Conservation (phyloP, 2,797 vertebrate genomes). For the Heterohyrax brucei region DNA sequence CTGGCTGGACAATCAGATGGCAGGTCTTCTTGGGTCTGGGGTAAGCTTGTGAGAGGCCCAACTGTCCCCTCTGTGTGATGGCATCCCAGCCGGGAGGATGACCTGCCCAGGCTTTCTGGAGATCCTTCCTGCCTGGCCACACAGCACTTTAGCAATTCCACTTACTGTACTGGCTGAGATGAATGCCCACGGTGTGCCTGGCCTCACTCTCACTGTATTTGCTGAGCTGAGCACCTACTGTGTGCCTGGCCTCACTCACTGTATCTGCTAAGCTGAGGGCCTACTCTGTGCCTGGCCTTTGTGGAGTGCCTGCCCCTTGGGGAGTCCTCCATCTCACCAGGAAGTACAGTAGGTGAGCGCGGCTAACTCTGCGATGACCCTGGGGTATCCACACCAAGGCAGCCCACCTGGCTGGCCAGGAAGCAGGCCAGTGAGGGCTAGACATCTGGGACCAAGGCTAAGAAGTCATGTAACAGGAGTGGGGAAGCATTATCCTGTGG, state of each 20-base stretch:
- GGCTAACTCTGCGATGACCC: background rate
- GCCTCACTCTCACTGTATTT: background rate
- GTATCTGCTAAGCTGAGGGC: background rate
- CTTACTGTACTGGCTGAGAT: background rate
- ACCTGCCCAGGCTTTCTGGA: background rate
- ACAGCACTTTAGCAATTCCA: background rate
- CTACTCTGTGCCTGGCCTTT: background rate
- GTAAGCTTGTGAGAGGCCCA: background rate
- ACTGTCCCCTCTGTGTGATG: background rate
- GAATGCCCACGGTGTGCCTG: background rate
- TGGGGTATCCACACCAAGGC: too few relatives aligned
- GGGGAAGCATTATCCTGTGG: background rate
- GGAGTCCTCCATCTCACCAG: background rate
- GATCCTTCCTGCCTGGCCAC: accelerated
- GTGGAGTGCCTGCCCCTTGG: too few relatives aligned
- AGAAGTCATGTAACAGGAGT: background rate
- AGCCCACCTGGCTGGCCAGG: background rate
- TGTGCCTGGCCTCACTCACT: background rate
- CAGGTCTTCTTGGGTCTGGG: background rate
- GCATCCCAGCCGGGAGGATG: background rate
- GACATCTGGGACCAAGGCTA: background rate
- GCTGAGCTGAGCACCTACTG: background rate
- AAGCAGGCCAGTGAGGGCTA: background rate
- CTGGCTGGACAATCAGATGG: background rate
- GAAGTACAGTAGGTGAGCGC: too few relatives aligned